Conservation (phyloP, 2,113 vertebrate genomes). For the Sapajus apella region DNA sequence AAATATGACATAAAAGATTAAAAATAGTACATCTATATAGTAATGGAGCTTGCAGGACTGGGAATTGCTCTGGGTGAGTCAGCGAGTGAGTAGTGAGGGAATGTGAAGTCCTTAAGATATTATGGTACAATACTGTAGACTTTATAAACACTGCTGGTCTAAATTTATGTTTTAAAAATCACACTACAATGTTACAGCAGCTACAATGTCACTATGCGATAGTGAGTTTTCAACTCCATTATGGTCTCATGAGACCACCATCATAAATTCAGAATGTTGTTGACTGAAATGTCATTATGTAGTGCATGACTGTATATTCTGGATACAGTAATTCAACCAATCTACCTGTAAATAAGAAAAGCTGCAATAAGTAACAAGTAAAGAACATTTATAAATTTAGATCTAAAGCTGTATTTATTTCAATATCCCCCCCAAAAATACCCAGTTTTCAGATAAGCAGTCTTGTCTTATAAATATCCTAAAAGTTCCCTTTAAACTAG, state of each 20-base stretch:
- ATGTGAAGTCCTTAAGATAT: background rate
- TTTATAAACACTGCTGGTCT: background rate
- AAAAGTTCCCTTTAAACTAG: background rate
- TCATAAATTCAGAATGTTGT: background rate
- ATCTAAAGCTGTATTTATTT: background rate
- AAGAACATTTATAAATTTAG: background rate
- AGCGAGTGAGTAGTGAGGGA: background rate
- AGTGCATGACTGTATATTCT: background rate
- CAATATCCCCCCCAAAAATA: background rate
- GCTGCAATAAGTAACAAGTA: background rate
- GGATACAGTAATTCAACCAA: background rate
- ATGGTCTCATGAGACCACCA: background rate
- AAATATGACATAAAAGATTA: background rate
- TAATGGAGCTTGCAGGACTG: background rate
- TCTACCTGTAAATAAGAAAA: background rate
- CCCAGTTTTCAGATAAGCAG: background rate
- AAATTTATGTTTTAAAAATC: background rate
- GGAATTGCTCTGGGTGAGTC: background rate
- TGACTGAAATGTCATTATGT: background rate
- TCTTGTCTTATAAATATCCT: background rate
- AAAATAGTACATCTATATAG: background rate
- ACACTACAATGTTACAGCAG: too few species aligned
- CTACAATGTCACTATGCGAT: background rate
- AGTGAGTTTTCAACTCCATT: background rate
- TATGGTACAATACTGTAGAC: background rate